Evolutionary conservation across 2,113 vertebrate genomes (phyloP), one percentile per base, ranked within the genome.

Genomic region (Nothoprocta pentlandii): DNA sequence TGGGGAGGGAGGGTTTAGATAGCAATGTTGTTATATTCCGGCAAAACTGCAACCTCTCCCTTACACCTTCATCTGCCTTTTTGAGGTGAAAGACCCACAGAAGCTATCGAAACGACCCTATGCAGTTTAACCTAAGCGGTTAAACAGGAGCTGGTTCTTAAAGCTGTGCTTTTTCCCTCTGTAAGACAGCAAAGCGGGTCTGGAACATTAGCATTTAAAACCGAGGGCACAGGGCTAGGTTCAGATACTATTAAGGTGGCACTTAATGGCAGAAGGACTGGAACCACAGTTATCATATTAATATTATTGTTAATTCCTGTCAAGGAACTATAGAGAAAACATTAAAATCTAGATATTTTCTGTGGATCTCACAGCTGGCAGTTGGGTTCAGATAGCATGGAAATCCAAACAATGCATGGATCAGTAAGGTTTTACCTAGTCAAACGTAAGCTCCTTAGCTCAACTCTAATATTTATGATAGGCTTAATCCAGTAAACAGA

Each of bases 401-500:
- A 69, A 93, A 90, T 44, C 13, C 51, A 88, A 94, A 68, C 64
- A 90, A 66, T 51, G 69, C 80, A 12, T 42, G 26, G 34, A 86
- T 79, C 66, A 73, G 58, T 47, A 58, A 76, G 90, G 44, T 88
- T 95, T 95, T 90, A 87, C 90, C 88, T 94, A 92, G 42, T 26
- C 74, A 90, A 78, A 74, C n/a, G 4, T 77, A 95, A 95, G 83
- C 62, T 95, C 69, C 80, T 94, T 90, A 89, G 17, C 44, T 93
- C 66, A 76, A 59, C 19, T 87, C 67, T 82, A 66, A 77, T 79
- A 93, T 95, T 87, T 94, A 82, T 92, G 88, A 86, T 71, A 88
- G 69, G 62, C 58, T 86, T 94, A 87, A 92, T 93, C 83, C 63
- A 39, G 77, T 90, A 95, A 96, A 95, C 85, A 95, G 88, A 95